Base-by-base conservation (phyloP, 2,113 vertebrate species). In the Phaethon lepturus region DNA sequence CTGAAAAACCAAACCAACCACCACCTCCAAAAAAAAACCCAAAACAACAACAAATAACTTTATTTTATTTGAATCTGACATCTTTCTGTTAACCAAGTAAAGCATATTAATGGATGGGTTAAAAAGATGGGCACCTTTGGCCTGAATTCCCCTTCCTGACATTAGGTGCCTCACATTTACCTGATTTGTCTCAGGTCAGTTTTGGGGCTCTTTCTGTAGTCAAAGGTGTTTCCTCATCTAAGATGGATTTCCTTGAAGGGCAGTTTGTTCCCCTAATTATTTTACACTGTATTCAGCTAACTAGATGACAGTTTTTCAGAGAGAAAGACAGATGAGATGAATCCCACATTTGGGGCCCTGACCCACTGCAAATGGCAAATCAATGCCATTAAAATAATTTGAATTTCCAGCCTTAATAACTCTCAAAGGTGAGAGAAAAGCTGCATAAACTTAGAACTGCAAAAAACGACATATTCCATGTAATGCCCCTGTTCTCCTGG, bases 21-120 rank as follows among this genome's bases (percentile, higher is more conserved):
- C 4, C 24, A 20, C 9, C 6, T 1, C 4, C 16, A 0, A 18
- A 13, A 45, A 63, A 50, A n/a, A 15, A 0, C 2, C 44, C 7
- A 44, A 72, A 38, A 8, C 20, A 45, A 18, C 5, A 38, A 20
- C 26, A 40, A 80, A 78, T 17, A 22, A 10, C 2, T 81, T 68
- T 24, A 24, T 85, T 89, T 89, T 50, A 56, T 44, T 29, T 62
- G 9, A 59, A 68, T 52, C 29, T 88, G 14, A 35, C 6, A 31
- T 16, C 9, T n/a, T 75, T 49, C 35, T 83, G 35, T 49, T 75
- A 79, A 64, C n/a, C 10, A 64, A 72, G 1, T n/a, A 40, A 82
- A 56, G 15, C 5, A 62, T 73, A 60, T 52, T 68, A 88, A 64
- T 31, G 6, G 20, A 44, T 13, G 4, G 4, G 15, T 75, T 94